phyloP scores from a whole-genome alignment of 1,140 invertebrate species.

The Homalodisca vitripennis region DNA sequence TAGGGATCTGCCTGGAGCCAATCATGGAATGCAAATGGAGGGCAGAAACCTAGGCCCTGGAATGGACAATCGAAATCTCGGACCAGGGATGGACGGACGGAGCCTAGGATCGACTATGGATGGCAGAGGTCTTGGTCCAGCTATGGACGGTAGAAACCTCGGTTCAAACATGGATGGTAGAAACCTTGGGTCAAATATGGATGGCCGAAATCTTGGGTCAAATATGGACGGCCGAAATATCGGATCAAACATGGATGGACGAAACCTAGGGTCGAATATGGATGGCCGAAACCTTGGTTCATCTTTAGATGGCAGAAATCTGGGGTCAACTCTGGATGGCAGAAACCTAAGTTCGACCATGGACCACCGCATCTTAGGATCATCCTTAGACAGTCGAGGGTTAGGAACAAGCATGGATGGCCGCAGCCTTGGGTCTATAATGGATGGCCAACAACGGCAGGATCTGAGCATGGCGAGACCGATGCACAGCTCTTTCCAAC shows the following conservation, averaged over 20 bases:
- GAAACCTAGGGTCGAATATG: too few species aligned
- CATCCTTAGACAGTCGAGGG: too few species aligned
- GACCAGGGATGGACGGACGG: constrained; percentile 6
- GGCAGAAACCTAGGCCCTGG: not conserved
- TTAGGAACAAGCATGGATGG: too few species aligned
- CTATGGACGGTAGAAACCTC: not conserved
- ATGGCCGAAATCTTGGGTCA: constrained; percentile 2
- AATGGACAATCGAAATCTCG: not conserved
- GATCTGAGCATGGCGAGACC: not conserved
- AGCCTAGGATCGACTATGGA: constrained; percentile 2
- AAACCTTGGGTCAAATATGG: not conserved
- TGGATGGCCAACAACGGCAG: not conserved
- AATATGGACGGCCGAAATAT: not conserved
- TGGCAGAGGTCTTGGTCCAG: not conserved
- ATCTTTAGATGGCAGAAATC: not conserved
- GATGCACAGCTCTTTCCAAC: not conserved
- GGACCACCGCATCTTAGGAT: too few species aligned
- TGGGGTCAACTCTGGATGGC: not conserved
- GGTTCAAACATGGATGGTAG: not conserved
- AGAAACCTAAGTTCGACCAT: not conserved
- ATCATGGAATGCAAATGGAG: not conserved
- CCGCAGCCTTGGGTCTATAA: too few species aligned
- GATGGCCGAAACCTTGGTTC: not conserved
- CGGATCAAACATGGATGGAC: not conserved
- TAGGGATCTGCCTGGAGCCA: not conserved